A percentile compares a stretch with the other conserved stretches of the same genome.
Conservation (phyloP, 2,797 vertebrate species). For the Oryzias sinensis region DNA sequence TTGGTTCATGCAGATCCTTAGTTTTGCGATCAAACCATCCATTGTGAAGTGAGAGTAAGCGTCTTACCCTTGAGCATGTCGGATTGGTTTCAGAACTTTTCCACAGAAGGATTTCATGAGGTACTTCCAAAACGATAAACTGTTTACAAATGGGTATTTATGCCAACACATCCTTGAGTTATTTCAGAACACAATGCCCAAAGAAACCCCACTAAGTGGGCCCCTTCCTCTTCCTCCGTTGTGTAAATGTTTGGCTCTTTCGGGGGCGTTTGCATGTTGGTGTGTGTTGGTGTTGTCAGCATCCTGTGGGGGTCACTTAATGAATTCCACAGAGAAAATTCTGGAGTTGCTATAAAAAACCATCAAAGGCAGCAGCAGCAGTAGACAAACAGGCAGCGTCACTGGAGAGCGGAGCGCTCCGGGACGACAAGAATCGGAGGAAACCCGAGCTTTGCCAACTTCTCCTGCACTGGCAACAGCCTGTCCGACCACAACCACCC, state of each 20-base stretch:
- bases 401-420: conserved; percentile 18
- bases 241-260: neutral
- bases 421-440: conserved; percentile 19
- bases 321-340: conserved; percentile 11
- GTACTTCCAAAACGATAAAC: neutral
- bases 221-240: conserved; percentile 54
- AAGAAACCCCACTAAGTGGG: conserved; percentile 48
- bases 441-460: conserved; percentile 42
- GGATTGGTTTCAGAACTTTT: too few relatives aligned
- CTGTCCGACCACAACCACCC: conserved; percentile 18
- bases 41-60: too few relatives aligned
- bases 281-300: conserved; percentile 7
- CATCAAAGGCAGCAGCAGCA: conserved; percentile 38
- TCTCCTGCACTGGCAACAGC: conserved; percentile 2
- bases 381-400: conserved; percentile 31
- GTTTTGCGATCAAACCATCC: too few relatives aligned
- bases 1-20: too few relatives aligned
- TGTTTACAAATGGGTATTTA: neutral
- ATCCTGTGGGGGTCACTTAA: conserved; percentile 46
- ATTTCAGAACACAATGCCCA: conserved; percentile 39
- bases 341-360: conserved; percentile 45
- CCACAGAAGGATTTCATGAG: neutral
- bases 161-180: conserved; percentile 6
- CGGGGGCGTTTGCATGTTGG: neutral
- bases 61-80: too few relatives aligned